Evolutionary conservation across 2,113 vertebrate genomes (phyloP).

Genomic region (Baryphthengus martii): DNA sequence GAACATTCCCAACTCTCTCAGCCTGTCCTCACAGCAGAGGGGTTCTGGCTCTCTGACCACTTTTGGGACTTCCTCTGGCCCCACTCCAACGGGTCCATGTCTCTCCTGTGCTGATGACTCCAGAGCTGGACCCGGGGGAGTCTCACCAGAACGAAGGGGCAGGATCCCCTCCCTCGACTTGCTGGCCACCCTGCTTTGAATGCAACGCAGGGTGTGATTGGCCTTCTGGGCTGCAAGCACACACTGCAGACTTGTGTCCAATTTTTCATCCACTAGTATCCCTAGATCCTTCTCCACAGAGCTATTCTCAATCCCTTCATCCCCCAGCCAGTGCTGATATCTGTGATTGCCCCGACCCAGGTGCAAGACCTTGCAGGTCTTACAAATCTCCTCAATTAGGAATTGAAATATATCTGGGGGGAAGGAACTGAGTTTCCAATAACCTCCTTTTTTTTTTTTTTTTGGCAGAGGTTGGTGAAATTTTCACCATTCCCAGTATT

Average conservation of each 20-base stretch:
- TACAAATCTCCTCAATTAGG: background rate
- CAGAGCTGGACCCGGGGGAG: background rate
- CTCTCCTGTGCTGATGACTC: background rate
- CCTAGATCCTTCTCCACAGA: background rate
- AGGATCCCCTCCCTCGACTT: accelerated
- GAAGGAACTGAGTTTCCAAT: background rate
- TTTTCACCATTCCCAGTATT: background rate
- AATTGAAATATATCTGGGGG: background rate
- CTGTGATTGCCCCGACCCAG: background rate
- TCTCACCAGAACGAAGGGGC: accelerated
- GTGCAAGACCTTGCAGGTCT: background rate
- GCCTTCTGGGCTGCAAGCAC: accelerated
- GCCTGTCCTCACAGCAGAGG: accelerated
- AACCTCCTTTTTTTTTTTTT: background rate
- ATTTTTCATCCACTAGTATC: background rate
- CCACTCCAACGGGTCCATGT: background rate
- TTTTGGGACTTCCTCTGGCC: background rate
- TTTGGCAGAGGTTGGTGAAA: background rate
- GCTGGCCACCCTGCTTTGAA: background rate
- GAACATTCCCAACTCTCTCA: background rate
- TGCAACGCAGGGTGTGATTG: accelerated
- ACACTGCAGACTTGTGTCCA: accelerated
- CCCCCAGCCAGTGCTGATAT: background rate
- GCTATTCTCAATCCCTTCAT: background rate
- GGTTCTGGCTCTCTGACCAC: background rate